phyloP scores from a whole-genome alignment of 2,113 vertebrate genomes.

The Drymodes brunneopygia region DNA sequence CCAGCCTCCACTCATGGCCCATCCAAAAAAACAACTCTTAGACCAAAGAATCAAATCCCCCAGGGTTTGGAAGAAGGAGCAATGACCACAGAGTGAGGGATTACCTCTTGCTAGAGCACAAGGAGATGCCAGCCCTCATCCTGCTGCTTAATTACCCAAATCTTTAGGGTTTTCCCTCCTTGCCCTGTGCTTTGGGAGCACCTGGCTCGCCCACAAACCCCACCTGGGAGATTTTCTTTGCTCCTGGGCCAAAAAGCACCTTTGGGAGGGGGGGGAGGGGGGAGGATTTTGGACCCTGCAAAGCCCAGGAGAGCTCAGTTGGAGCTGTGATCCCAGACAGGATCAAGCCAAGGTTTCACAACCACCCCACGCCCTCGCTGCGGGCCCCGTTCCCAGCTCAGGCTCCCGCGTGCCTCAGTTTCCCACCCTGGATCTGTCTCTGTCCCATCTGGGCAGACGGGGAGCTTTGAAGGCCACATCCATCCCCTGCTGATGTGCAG shows the following conservation, averaged over 20 bases:
- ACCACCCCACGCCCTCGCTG: neutral
- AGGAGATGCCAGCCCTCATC: neutral
- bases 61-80: neutral
- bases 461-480: neutral
- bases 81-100: rapidly evolving
- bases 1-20: neutral
- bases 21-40: neutral
- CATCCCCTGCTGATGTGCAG: neutral
- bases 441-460: neutral
- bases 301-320: rapidly evolving
- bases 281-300: neutral
- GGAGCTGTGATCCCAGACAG: neutral
- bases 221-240: neutral
- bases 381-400: neutral
- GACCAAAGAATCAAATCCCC: neutral
- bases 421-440: neutral
- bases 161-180: neutral
- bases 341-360: neutral
- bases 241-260: neutral
- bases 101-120: neutral
- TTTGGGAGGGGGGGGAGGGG: neutral
- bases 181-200: neutral
- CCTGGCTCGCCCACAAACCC: neutral
- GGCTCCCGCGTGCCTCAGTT: conserved; percentile 4
- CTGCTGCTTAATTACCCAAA: too few species aligned